These are phyloP conservation scores for Dallia pectoralis DNA, from an alignment of 2,797 vertebrate species.

Conservation along the genomic window DNA sequence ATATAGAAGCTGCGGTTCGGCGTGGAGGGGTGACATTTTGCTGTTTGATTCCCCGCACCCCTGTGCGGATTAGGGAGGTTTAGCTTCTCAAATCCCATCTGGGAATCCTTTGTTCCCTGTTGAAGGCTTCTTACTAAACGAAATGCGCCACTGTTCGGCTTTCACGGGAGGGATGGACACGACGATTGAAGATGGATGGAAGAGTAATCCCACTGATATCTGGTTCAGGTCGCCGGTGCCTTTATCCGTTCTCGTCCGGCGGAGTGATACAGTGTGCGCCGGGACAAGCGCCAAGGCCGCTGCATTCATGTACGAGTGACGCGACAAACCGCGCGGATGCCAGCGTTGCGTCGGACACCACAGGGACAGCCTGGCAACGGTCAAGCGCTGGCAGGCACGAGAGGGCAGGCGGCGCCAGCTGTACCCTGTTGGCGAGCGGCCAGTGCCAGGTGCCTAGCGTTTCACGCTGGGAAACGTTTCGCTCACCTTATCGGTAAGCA, in stretches of 20 bases:
- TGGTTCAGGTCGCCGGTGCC: neutral
- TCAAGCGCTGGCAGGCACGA: conserved; percentile 4
- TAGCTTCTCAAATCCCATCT: conserved; percentile 39
- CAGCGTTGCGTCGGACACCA: conserved; percentile 55
- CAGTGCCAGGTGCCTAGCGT: conserved; percentile 59
- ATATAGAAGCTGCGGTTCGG: conserved; percentile 41
- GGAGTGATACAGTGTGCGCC: conserved; percentile 47
- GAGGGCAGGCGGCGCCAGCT: conserved; percentile 55
- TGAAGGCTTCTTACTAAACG: conserved; percentile 31
- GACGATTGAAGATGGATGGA: conserved; percentile 34
- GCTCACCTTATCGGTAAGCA: conserved; percentile 36
- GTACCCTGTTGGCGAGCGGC: conserved; percentile 53
- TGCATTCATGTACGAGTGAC: conserved; percentile 64
- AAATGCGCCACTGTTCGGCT: conserved; percentile 14
- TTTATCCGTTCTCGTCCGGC: conserved; percentile 12
- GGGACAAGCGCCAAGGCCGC: conserved; percentile 58
- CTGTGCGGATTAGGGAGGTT: conserved; percentile 52
- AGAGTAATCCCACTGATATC: neutral
- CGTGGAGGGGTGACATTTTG: conserved; percentile 54
- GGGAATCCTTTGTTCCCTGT: conserved; percentile 27
- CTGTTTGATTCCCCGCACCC: conserved; percentile 46
- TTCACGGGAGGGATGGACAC: conserved; percentile 15
- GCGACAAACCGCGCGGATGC: conserved; percentile 57
- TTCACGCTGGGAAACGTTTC: conserved; percentile 49
- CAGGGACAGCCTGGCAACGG: conserved; percentile 26